These are phyloP conservation scores for Oreochromis niloticus DNA, from an alignment of 2,113 vertebrate species.

Conservation along the genomic window DNA sequence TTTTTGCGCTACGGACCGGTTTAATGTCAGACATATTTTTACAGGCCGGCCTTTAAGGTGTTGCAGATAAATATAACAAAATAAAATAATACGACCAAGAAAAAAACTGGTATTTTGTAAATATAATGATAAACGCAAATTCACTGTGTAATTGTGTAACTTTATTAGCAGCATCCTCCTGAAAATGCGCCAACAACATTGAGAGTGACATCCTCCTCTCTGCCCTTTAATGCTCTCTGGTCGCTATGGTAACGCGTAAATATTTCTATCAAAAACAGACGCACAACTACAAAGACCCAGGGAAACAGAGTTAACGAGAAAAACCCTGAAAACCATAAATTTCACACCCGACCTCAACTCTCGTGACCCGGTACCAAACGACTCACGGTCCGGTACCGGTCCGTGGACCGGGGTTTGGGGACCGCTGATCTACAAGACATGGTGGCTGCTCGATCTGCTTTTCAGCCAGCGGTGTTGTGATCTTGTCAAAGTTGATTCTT, in stretches of 20 bases:
- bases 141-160: not conserved
- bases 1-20: not conserved
- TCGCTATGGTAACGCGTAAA: not conserved
- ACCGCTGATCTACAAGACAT: not conserved
- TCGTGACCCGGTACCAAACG: too few relatives aligned
- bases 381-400: rapidly evolving
- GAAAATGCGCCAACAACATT: not conserved
- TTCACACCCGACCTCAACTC: not conserved
- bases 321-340: not conserved
- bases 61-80: not conserved
- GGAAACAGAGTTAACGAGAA: rapidly evolving
- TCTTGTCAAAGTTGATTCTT: not conserved
- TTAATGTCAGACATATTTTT: not conserved
- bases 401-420: rapidly evolving
- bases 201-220: not conserved
- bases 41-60: not conserved
- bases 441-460: not conserved
- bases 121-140: not conserved
- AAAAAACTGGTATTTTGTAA: not conserved
- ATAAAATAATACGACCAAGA: not conserved
- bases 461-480: not conserved
- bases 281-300: not conserved
- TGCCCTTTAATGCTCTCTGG: rapidly evolving
- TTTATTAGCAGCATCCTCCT: not conserved
- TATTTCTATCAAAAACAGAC: not conserved